A percentile compares a stretch with the other conserved stretches of the same genome.
phyloP scores from a whole-genome alignment of 2,113 vertebrate species.

The Marmota flaviventris region DNA sequence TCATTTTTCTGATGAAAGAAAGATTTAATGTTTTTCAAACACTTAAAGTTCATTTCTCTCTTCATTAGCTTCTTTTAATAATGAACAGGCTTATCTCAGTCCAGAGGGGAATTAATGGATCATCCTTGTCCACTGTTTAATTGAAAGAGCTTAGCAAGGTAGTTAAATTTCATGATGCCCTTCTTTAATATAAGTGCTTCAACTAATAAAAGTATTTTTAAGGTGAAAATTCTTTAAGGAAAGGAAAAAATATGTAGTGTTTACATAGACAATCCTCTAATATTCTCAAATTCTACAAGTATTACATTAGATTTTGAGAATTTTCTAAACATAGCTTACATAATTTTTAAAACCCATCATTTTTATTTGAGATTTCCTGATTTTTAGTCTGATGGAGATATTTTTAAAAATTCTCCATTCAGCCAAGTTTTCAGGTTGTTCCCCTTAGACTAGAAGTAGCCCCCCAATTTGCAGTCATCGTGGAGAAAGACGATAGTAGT shows the following conservation, averaged over 20 bases:
- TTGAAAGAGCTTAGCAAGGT: background rate
- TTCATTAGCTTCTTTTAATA: constrained; percentile 4
- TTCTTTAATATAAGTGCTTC: background rate
- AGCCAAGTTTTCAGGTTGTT: background rate
- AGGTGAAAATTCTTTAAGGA: background rate
- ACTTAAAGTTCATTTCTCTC: background rate
- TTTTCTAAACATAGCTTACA: background rate
- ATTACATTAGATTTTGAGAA: background rate
- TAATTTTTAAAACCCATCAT: background rate
- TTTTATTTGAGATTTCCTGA: background rate
- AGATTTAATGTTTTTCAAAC: constrained; percentile 22
- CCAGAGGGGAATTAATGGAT: background rate
- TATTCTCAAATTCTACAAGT: background rate
- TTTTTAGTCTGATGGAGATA: background rate
- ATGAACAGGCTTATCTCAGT: background rate
- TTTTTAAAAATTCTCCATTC: background rate
- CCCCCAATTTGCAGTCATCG: background rate
- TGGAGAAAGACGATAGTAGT: background rate
- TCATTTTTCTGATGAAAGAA: background rate
- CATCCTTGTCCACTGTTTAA: background rate
- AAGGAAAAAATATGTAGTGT: background rate
- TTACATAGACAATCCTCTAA: background rate
- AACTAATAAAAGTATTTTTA: background rate
- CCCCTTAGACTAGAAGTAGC: background rate
- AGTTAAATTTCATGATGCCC: background rate